Base-by-base conservation (phyloP, 2,888 invertebrate genomes). In the Bombylius discolor region DNA sequence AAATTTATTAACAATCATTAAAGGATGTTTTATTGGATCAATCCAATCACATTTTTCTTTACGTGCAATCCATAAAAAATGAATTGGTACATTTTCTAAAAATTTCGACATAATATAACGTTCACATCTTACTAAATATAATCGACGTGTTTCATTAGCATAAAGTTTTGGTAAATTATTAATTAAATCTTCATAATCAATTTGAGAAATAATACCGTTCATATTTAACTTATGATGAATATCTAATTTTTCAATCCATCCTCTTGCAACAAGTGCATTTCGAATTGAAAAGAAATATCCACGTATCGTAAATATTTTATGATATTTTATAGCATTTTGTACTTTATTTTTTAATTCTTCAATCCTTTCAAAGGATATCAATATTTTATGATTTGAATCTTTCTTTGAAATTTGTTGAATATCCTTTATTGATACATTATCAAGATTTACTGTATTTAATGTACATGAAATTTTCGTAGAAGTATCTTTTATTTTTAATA, bases 61-160 rank as follows among this genome's bases (percentile, higher is more conserved):
- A 61, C 89, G 84, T 56, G 89, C 84, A 50, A 91, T 91, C 93
- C 95, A 95, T 44, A 94, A 79, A 64, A 95, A 89, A 66, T 93
- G 89, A 3, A 91, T 87, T 0, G 85, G 82, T 64, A 85, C 82
- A 65, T 87, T 84, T 64, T 85, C 83, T 66, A 92, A 78, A 71
- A 91, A 85, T 63, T 88, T 79, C 5, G 84, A 87, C 67, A 88
- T 79, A 52, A 84, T 81, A 68, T 80, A 80, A 59, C 81, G 77
- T 68, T 87, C 87, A 52, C 85, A 82, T 73, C 81, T 84, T 4
- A 79, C 76, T 9, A 81, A 72, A 62, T 79, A 78, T 60, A 80
- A 80, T 64, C 71, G 76, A 66, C 70, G 74, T 65, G 64, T 78
- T 58, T 74, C 74, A 13, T 70, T 73, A 0, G 68, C 67, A 51